Evolutionary conservation across 2,888 invertebrate species (phyloP), one percentile per base, ranked within the genome.

Genomic region (Lochmaea capreae): DNA sequence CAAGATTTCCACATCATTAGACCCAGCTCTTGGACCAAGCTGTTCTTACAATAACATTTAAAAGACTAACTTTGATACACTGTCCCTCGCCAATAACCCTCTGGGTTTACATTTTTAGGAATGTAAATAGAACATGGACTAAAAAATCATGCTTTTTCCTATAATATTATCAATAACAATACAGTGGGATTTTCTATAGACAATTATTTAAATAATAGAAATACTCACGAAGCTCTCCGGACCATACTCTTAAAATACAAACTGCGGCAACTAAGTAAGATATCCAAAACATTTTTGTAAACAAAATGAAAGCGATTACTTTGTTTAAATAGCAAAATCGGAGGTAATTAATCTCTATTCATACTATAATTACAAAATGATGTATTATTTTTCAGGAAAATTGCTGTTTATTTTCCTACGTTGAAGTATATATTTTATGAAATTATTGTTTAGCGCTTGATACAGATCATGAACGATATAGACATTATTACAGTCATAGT

Each of bases 171-270:
- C 22, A 22, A 22, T 2, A 22, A 2, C 22, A 22, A 22, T 22
- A 1, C 3, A 22, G 22, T 22, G 1, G 22, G 22, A 2, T 22
- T 3, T 22, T 22, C 22, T 22, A 22, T 22, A 22, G 22, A 22
- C 22, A 22, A 22, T 22, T 22, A 22, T 22, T 22, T 22, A 22
- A 22, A 3, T 22, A 2, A 22, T 22, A 22, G 22, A 49, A 26
- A 59, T 71, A 76, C 79, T 77, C 61, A 78, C 79, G 78, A 22
- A 79, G 65, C 58, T 79, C 77, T 11, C 59, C 73, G 39, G 68
- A 57, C 16, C 9, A 57, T 22, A 61, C 65, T 5, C n/a, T 18
- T 18, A 22, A 39, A 9, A 49, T 46, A 18, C 12, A 33, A 33
- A 66, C 42, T 14, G 65, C 26, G 3, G 54, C 18, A 11, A 46